Evolutionary conservation across 2,113 vertebrate species (phyloP).

Genomic region (Riparia riparia): DNA sequence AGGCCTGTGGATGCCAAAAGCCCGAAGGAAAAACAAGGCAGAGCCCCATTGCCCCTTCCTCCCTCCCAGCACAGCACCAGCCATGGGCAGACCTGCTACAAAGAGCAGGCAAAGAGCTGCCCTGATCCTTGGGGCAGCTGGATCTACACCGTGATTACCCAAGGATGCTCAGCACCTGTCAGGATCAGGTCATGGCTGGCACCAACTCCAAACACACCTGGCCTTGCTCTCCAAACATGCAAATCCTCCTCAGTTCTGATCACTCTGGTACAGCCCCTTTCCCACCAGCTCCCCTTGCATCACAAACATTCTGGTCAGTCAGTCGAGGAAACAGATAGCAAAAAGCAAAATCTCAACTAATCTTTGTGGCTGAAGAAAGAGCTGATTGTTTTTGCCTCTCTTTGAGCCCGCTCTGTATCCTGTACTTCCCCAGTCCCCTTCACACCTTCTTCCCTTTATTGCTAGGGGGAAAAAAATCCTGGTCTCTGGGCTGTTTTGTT

Average conservation of each 20-base stretch:
- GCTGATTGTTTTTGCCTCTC: neutral
- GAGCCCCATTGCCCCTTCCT: neutral
- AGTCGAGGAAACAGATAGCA: conserved; percentile 17
- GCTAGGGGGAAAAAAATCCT: conserved; percentile 29
- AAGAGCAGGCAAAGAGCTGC: neutral
- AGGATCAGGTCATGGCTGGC: neutral
- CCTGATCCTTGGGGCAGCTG: neutral
- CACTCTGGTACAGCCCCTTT: neutral
- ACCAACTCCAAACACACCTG: neutral
- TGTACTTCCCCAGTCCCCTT: neutral
- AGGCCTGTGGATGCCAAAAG: neutral
- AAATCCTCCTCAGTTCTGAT: neutral
- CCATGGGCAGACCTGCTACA: neutral
- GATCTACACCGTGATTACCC: neutral
- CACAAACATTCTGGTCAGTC: neutral
- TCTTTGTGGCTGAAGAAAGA: conserved; percentile 47
- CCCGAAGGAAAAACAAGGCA: neutral
- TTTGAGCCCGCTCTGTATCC: neutral
- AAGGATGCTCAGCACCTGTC: neutral
- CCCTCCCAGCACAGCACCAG: neutral
- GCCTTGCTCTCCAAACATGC: neutral
- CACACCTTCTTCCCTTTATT: conserved; percentile 22
- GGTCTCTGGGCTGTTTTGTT: conserved; percentile 78
- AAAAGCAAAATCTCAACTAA: conserved; percentile 37
- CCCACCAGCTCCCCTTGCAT: neutral